Evolutionary conservation across 2,797 vertebrate species (phyloP).

Genomic region (Channa striata): DNA sequence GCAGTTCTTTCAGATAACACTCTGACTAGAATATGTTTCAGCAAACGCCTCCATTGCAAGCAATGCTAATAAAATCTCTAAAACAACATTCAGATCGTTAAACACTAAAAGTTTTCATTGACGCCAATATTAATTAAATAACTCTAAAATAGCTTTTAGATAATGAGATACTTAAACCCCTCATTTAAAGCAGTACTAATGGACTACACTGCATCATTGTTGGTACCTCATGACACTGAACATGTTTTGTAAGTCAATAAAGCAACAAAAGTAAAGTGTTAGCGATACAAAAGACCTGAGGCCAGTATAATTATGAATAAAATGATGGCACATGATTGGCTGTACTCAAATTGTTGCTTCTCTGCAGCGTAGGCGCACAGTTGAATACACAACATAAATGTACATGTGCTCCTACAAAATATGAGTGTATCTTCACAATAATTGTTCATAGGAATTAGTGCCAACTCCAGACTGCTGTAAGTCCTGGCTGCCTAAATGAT

Average conservation of each 20-base stretch:
- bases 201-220: background rate
- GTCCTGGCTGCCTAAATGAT: too few species aligned
- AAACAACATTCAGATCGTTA: constrained; percentile 35
- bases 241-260: constrained; percentile 13
- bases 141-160: constrained; percentile 19
- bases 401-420: background rate
- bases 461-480: too few species aligned
- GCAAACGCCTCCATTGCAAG: constrained; percentile 3
- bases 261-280: constrained; percentile 12
- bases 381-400: background rate
- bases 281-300: constrained; percentile 19
- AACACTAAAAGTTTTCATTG: constrained; percentile 27
- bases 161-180: constrained; percentile 29
- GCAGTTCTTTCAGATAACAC: constrained; percentile 42
- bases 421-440: background rate
- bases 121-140: constrained; percentile 40
- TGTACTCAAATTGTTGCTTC: constrained; percentile 18
- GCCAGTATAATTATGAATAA: constrained; percentile 21
- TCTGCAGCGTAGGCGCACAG: background rate
- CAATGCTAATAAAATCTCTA: constrained; percentile 29
- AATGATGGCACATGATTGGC: constrained; percentile 16
- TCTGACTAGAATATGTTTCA: constrained; percentile 16
- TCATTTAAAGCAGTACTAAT: constrained; percentile 24
- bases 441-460: background rate
- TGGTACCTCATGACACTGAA: constrained; percentile 19